phyloP scores from a whole-genome alignment of 2,797 vertebrate genomes.

The Syngnathus acus region DNA sequence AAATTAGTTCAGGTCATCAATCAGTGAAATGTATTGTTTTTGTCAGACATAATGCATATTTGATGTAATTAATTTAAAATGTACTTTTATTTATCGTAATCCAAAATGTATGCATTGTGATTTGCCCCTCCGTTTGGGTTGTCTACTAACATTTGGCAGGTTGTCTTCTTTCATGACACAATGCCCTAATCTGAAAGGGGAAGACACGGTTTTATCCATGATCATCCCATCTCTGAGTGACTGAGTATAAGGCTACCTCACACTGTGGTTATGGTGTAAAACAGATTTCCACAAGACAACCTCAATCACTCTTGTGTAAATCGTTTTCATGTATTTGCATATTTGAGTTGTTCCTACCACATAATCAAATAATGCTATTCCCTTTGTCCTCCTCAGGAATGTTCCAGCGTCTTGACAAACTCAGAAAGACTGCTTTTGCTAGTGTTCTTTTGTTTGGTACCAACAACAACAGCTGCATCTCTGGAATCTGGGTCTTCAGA shows the following conservation, averaged over 20 bases:
- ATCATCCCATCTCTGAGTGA: conserved; percentile 55
- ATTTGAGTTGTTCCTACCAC: too few relatives aligned
- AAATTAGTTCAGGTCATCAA: neutral
- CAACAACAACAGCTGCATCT: conserved; percentile 81
- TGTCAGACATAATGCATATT: neutral
- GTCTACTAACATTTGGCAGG: conserved; percentile 58
- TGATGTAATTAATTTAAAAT: neutral
- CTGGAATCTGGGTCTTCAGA: conserved; percentile 86
- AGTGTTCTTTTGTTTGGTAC: conserved; percentile 83
- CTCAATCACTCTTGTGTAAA: neutral
- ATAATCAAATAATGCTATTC: neutral
- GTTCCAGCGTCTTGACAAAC: conserved; percentile 91
- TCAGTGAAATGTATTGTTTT: neutral
- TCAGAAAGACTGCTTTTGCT: conserved; percentile 87
- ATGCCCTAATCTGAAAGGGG: conserved; percentile 57
- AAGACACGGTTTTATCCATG: conserved; percentile 43
- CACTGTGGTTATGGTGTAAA: conserved; percentile 45
- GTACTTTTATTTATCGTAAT: neutral
- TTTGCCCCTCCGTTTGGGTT: neutral
- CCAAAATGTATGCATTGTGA: too few relatives aligned
- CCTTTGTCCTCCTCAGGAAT: conserved; percentile 64
- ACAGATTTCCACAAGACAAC: neutral
- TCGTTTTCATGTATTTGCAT: neutral
- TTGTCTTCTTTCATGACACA: conserved; percentile 44
- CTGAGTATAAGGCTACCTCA: conserved; percentile 61